Conservation (phyloP, 2,888 invertebrate genomes). For the Drosophila putrida region DNA sequence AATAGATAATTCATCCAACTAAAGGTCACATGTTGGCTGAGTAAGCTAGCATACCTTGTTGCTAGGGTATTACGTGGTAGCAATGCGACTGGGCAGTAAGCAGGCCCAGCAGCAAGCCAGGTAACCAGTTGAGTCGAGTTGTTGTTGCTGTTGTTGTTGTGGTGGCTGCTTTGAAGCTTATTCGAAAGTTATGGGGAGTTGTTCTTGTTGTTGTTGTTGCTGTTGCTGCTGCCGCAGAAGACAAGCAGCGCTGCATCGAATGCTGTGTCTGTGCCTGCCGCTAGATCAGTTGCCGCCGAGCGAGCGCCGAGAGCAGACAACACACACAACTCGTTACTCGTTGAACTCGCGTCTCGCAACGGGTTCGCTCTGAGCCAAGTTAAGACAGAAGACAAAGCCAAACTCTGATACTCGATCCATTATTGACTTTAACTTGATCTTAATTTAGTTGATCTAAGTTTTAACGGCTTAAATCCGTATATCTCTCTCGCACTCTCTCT, state of each 20-base stretch:
- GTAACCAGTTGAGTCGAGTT: slow-evolving; percentile 50
- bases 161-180: slow-evolving; percentile 61
- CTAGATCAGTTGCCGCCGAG: slow-evolving; percentile 74
- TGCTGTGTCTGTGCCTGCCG: slow-evolving; percentile 40
- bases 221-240: slow-evolving; percentile 28
- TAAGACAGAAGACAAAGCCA: not conserved
- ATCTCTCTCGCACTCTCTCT: slow-evolving; percentile 1
- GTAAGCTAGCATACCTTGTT: not conserved
- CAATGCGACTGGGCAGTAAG: slow-evolving; percentile 17
- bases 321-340: slow-evolving; percentile 52
- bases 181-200: slow-evolving; percentile 69
- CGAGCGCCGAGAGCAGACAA: slow-evolving; percentile 78
- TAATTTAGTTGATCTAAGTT: slow-evolving; percentile 33
- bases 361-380: slow-evolving; percentile 17
- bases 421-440: slow-evolving; percentile 39
- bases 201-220: slow-evolving; percentile 32
- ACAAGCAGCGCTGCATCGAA: slow-evolving; percentile 60
- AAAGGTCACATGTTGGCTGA: not conserved
- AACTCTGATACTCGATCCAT: slow-evolving; percentile 22
- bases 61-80: not conserved
- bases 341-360: slow-evolving; percentile 41
- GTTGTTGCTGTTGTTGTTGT: slow-evolving; percentile 15
- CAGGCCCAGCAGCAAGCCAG: slow-evolving; percentile 30
- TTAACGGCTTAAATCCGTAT: slow-evolving; percentile 22
- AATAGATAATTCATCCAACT: not conserved